Evolutionary conservation across 2,888 invertebrate genomes (phyloP), one percentile per base, ranked within the genome.

Genomic region (Cyclophora punctaria): DNA sequence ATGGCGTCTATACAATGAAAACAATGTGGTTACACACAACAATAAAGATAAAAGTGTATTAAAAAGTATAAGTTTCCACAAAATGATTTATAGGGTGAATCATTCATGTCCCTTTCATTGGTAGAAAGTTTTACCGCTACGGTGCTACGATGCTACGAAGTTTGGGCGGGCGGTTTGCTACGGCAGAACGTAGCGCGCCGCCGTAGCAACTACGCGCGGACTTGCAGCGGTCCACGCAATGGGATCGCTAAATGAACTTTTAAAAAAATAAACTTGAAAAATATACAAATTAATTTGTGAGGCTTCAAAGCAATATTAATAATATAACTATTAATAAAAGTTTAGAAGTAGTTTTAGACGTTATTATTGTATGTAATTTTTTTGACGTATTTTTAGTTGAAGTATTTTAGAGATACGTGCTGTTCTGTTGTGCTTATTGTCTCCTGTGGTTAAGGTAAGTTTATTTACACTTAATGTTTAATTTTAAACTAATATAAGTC

Each of bases 101-200:
- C 45, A 48, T 7, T 35, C 7, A 7, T 46, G 20, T 20, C 20
- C 20, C 5, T 37, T 37, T 37, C 4, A 2, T 37, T 37, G 37
- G 37, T 37, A 37, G 37, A 37, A 37, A 37, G 37, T 37, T 20
- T 20, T 20, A 20, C 20, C 20, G 20, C 20, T 20, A 20, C 20
- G 20, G 20, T 35, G 48, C 50, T 48, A 48, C 50, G 50, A 7
- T n/a, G 54, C 53, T 66, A 62, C 62, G 68, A 69, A 68, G 63
- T 66, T 67, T 55, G 63, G 69, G 72, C 71, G 73, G 71, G 68
- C 71, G 71, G 71, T 34, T 20, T 50, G 54, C 52, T 58, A 62
- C 73, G 77, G 68, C 83, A 83, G 73, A 82, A 61, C 69, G 75
- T 69, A 67, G 63, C 77, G 80, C 75, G 78, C 72, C 69, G 64